phyloP scores from a whole-genome alignment of 64 coral and sea anemone species.

The Pachyseris speciosa region DNA sequence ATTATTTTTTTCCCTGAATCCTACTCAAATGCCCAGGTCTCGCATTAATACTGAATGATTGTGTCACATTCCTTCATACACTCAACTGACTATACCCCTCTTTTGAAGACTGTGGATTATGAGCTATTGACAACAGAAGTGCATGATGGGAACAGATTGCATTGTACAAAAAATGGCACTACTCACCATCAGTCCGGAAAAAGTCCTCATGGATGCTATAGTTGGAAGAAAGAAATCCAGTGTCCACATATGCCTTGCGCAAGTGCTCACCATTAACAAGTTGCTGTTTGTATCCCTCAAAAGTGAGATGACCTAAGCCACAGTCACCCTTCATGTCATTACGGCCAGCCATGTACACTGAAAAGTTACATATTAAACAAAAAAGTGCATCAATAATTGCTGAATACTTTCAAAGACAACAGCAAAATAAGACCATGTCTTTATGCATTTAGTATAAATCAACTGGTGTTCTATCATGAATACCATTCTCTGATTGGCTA shows the following conservation, averaged over 20 bases:
- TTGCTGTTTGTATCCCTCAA: conserved; percentile 81
- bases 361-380: not conserved
- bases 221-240: conserved; percentile 87
- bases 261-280: conserved; percentile 69
- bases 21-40: too few species aligned
- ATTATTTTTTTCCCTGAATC: too few species aligned
- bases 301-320: conserved; percentile 79
- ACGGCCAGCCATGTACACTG: conserved; percentile 70
- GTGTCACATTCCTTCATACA: too few species aligned
- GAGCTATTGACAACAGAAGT: too few species aligned
- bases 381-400: not conserved
- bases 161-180: not conserved
- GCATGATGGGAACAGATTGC: not conserved
- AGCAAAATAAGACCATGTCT: too few species aligned
- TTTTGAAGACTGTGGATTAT: too few species aligned
- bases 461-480: too few species aligned
- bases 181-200: conserved; percentile 89
- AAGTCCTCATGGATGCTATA: conserved; percentile 49
- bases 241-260: conserved; percentile 63
- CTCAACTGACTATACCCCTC: too few species aligned
- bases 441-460: too few species aligned
- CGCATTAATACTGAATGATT: too few species aligned
- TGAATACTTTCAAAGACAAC: too few species aligned
- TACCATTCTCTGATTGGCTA: too few species aligned
- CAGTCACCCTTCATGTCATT: conserved; percentile 85